Evolutionary conservation across 2,888 invertebrate species (phyloP), one percentile per base, ranked within the genome.

Genomic region (Auanema sp.): DNA sequence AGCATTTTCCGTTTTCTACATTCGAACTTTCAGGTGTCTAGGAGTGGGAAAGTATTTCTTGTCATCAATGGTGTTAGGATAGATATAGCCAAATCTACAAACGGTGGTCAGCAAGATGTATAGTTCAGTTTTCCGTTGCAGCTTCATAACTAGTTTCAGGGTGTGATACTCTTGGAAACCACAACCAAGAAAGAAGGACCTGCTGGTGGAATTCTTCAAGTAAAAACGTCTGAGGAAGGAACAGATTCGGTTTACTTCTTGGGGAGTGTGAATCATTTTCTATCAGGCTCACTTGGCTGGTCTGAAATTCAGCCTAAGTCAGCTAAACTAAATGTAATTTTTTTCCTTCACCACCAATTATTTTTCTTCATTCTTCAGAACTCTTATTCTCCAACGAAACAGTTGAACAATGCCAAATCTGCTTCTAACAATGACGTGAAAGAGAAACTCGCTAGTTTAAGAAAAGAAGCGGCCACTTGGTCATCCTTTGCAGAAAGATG

Each of bases 201-300:
- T 33, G 33, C 33, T 33, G 33, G 33, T 33, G 33, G 33, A 5
- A 33, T 33, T 33, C 33, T 33, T 3, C 33, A 33, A 33, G 33
- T 33, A 8, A 33, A 8, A 8, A 8, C 33, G 8, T 33, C 33
- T 8, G 33, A 33, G 47, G 47, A 47, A 24, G 52, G 52, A n/a
- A 18, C 21, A 6, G 53, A 62, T 43, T 25, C 62, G 10, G 56
- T 62, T 43, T 62, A 62, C 50, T 57, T 57, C 18, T n/a, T 62
- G 24, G 62, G 62, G n/a, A 24, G 33, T 18, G 33, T 62, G 6
- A 25, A 33, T 23, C 62, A 62, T 49, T 57, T 49, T 40, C 50
- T 57, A n/a, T 42, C 50, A n/a, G 62, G 56, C 8, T 57, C 57
- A 5, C 44, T 49, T 23, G 50, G 40, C 21, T 62, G 62, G 62